Conservation (phyloP, 2,797 vertebrate species). For the Channallabes apus region DNA sequence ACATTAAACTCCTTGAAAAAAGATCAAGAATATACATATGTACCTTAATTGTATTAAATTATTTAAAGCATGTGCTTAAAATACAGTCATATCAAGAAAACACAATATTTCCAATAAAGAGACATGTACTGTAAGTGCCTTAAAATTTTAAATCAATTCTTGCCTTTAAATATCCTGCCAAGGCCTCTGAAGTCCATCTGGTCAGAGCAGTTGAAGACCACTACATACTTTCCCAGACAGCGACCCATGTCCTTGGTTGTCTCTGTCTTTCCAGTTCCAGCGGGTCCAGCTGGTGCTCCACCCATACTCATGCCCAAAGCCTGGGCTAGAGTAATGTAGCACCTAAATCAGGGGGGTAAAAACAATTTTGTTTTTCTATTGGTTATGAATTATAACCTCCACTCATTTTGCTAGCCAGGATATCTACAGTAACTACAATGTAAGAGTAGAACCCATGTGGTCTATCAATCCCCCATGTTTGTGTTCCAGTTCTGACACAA, state of each 20-base stretch:
- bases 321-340: slow-evolving; percentile 96
- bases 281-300: slow-evolving; percentile 92
- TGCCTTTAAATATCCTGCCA: slow-evolving; percentile 97
- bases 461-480: not conserved
- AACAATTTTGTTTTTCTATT: not conserved
- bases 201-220: slow-evolving; percentile 97
- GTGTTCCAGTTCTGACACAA: not conserved
- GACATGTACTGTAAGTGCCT: not conserved
- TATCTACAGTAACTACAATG: not conserved
- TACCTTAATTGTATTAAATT: no score
- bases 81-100: not conserved
- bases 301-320: slow-evolving; percentile 99
- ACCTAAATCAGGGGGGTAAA: slow-evolving; percentile 69
- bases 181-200: slow-evolving; percentile 99
- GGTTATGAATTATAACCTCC: not conserved
- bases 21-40: not conserved
- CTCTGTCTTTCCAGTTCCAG: slow-evolving; percentile 95
- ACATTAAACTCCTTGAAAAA: not conserved
- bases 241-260: slow-evolving; percentile 97
- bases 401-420: not conserved
- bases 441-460: not conserved
- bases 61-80: no score
- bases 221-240: slow-evolving; percentile 94
- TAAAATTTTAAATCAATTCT: not conserved
- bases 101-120: not conserved